Conservation (phyloP, 2,113 vertebrate species). For the Rhinopithecus roxellana region DNA sequence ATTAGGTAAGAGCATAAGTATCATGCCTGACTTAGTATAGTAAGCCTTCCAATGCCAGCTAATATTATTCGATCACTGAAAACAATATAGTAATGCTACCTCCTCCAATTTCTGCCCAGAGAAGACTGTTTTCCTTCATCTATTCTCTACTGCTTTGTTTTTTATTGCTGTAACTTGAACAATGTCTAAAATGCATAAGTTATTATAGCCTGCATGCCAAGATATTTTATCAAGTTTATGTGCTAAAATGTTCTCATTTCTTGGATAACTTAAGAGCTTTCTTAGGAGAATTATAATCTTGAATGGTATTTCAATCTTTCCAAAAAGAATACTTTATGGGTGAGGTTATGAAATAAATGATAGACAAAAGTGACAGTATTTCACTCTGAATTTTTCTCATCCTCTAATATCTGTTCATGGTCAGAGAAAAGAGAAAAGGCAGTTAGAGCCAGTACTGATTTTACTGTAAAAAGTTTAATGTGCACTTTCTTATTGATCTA, state of each 20-base stretch:
- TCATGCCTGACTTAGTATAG: neutral
- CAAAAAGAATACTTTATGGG: neutral
- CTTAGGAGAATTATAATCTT: neutral
- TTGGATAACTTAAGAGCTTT: slow-evolving; percentile 24
- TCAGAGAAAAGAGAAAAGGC: neutral
- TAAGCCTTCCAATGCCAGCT: neutral
- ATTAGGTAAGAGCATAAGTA: neutral
- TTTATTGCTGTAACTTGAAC: neutral
- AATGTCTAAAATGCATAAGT: neutral
- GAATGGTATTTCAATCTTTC: neutral
- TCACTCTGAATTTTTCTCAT: slow-evolving; percentile 19
- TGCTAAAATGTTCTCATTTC: neutral
- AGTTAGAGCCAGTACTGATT: neutral
- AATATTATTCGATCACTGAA: neutral
- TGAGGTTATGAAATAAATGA: slow-evolving; percentile 13
- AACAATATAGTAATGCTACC: neutral
- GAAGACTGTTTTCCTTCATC: neutral
- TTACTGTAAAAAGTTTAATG: neutral
- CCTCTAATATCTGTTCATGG: neutral
- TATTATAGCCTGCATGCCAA: neutral
- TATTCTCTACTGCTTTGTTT: neutral
- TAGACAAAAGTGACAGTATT: neutral
- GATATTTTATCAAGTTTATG: slow-evolving; percentile 16
- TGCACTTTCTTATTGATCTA: slow-evolving; percentile 29
- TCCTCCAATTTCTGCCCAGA: neutral